phyloP scores from a whole-genome alignment of 1,140 invertebrate species.

The Dreissena rostriformis region DNA sequence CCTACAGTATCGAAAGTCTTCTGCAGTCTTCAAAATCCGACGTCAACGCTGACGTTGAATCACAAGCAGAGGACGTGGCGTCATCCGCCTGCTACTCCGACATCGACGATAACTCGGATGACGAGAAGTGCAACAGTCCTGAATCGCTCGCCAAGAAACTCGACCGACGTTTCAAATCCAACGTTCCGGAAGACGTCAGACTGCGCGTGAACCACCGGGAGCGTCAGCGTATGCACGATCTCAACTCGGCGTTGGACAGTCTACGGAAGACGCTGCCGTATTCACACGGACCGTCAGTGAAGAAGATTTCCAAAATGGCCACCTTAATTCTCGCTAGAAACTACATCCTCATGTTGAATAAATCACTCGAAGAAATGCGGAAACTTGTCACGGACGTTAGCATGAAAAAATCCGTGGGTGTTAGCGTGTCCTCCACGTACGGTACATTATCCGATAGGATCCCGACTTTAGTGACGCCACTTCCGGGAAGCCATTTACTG shows the following conservation, averaged over 20 bases:
- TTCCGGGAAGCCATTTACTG: too few relatives aligned
- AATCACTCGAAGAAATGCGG: slow-evolving; percentile 68
- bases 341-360: slow-evolving; percentile 73
- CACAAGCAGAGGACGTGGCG: background rate
- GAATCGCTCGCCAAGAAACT: slow-evolving; percentile 17
- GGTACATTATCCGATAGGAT: too few relatives aligned
- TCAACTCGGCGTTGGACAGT: slow-evolving; percentile 79
- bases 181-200: slow-evolving; percentile 71
- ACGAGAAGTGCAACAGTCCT: slow-evolving; percentile 30
- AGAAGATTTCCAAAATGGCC: slow-evolving; percentile 76
- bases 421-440: too few relatives aligned
- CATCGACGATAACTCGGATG: slow-evolving; percentile 25
- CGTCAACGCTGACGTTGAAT: background rate
- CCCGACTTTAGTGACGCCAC: too few relatives aligned
- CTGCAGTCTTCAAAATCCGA: slow-evolving; percentile 14
- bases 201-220: slow-evolving; percentile 78
- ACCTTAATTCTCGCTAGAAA: slow-evolving; percentile 72
- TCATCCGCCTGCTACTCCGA: slow-evolving; percentile 29
- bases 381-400: slow-evolving; percentile 68
- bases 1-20: slow-evolving; percentile 50
- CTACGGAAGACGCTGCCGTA: slow-evolving; percentile 76
- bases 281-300: slow-evolving; percentile 68
- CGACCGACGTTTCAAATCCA: slow-evolving; percentile 52
- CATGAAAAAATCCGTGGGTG: background rate
- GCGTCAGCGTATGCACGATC: slow-evolving; percentile 80